phyloP scores from a whole-genome alignment of 2,797 vertebrate species.

The Clarias pachynema region DNA sequence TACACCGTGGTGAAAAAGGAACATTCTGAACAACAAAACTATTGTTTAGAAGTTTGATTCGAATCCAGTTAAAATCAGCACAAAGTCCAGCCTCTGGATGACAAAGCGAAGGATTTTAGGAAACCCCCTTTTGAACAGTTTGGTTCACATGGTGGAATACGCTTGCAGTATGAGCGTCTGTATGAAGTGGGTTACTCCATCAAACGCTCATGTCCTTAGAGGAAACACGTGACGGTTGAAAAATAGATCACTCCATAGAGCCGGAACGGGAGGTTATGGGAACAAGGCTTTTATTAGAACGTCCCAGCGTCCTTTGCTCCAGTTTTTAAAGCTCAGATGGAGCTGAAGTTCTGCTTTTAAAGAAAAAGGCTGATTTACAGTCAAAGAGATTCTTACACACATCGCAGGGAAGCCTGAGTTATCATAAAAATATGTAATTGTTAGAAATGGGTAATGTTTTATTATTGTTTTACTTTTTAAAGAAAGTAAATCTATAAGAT shows the following conservation, averaged over 20 bases:
- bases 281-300: constrained; percentile 69
- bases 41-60: too few relatives aligned
- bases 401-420: not conserved
- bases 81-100: not conserved
- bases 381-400: not conserved
- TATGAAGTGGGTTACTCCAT: constrained; percentile 71
- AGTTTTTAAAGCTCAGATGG: constrained; percentile 54
- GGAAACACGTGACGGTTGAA: constrained; percentile 72
- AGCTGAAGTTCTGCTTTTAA: constrained; percentile 11
- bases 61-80: not conserved
- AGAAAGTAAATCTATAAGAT: not conserved
- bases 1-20: not conserved
- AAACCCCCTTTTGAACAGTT: not conserved
- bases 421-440: not conserved
- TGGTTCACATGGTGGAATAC: not conserved
- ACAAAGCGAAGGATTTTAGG: not conserved
- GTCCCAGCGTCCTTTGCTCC: constrained; percentile 64
- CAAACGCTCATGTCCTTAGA: constrained; percentile 63
- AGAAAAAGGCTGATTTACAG: not conserved
- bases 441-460: not conserved
- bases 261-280: constrained; percentile 65
- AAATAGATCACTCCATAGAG: constrained; percentile 70
- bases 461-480: not conserved
- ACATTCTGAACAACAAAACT: not conserved
- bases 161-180: constrained; percentile 45